Evolutionary conservation across 2,113 vertebrate species (phyloP), one percentile per base, ranked within the genome.

Genomic region (Seriola quinqueradiata): DNA sequence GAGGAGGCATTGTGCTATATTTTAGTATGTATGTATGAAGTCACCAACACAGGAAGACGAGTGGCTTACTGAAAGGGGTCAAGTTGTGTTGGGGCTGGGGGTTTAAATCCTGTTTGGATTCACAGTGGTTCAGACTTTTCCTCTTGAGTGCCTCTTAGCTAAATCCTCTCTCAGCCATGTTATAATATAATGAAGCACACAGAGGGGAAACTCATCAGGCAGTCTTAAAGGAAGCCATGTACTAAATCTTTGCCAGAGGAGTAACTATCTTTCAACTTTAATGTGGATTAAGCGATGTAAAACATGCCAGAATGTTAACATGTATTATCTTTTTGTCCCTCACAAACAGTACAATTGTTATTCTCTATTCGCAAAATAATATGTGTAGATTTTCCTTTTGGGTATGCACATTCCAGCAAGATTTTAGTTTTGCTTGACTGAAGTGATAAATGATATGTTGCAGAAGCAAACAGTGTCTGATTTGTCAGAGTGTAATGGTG

Each of bases 1-100:
- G 38, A 38, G 34, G 19, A 13, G 4, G 16, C 8, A 28, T 25
- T 63, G 4, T 60, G 19, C 28, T 77, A 19, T 28, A 54, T 64
- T 72, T 54, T 75, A 68, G 28, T 28, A 28, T 28, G 28, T 28
- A 63, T 71, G 57, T 54, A 42, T 69, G 4, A 65, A 50, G 36
- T 84, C 28, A 64, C 1, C 42, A 23, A 82, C 40, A 65, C 21
- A 70, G 58, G 3, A 54, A 77, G 61, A 76, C 42, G 72, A 82
- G 78, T 85, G 63, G 69, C 40, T 73, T 52, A 25, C 60, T 89
- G 70, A 86, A 88, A 78, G 48, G 67, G 70, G 69, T 92, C 55
- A 86, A 72, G 82, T 46, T 75, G 55, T 66, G 81, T 28, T 42
- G 23, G 40, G 58, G 40, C 42, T 17, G 54, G 72, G 54, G 60